These are phyloP conservation scores for Acrobasis suavella DNA, from an alignment of 2,888 invertebrate species.

Conservation along the genomic window DNA sequence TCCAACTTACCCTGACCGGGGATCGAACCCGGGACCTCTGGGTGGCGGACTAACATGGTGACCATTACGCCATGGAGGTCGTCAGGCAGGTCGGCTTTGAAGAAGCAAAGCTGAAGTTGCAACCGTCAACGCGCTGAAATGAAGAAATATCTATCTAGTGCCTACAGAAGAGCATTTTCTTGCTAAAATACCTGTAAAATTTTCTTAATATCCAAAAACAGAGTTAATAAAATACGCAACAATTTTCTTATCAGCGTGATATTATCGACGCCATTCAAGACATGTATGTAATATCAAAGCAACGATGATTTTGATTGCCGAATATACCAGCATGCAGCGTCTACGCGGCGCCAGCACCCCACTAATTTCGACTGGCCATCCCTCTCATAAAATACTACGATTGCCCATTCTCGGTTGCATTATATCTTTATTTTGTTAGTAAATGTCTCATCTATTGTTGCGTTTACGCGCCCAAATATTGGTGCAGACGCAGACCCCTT, in stretches of 20 bases:
- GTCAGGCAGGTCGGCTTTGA: too few species aligned
- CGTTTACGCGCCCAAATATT: conserved; percentile 31
- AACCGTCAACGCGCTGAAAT: too few species aligned
- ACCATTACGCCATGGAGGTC: too few species aligned
- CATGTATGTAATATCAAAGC: conserved; percentile 12
- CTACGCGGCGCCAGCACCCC: conserved; percentile 63
- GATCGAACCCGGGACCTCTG: too few species aligned
- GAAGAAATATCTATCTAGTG: too few species aligned
- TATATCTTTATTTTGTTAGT: conserved; percentile 56
- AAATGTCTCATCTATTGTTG: conserved; percentile 40
- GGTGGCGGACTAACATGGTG: too few species aligned
- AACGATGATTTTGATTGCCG: conserved; percentile 33
- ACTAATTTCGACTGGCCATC: conserved; percentile 48
- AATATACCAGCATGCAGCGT: conserved; percentile 44
- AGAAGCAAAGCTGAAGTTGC: too few species aligned
- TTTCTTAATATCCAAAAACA: conserved; percentile 38
- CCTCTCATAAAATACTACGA: conserved; percentile 52
- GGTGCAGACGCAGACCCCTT: conserved; percentile 23
- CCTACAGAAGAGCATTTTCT: neutral
- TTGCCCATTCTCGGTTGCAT: conserved; percentile 44
- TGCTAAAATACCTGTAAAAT: neutral
- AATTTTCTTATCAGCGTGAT: conserved; percentile 15
- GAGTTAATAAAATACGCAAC: neutral
- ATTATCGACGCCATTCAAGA: conserved; percentile 12
- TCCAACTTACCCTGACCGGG: too few species aligned